Evolutionary conservation across 2,797 vertebrate species (phyloP).

Genomic region (Melanotaenia nigrans): DNA sequence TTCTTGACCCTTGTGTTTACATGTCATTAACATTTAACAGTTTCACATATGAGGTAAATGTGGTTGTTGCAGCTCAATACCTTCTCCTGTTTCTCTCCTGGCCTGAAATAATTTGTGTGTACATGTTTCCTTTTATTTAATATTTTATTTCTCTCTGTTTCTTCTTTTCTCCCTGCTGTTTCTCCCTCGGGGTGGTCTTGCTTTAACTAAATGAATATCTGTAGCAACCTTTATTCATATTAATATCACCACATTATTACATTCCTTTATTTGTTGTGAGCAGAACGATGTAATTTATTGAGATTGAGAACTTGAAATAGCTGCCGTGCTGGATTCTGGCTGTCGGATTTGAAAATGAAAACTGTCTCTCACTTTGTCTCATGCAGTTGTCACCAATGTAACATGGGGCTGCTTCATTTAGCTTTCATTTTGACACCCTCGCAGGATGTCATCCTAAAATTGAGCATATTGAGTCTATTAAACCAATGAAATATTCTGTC

Average conservation of each 20-base stretch:
- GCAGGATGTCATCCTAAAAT: slow-evolving; percentile 4
- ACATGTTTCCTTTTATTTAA: background rate
- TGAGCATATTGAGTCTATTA: slow-evolving; percentile 53
- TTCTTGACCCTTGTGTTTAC: slow-evolving; percentile 8
- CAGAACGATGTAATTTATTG: slow-evolving; percentile 29
- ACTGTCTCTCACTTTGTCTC: slow-evolving; percentile 50
- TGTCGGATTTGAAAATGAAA: slow-evolving; percentile 57
- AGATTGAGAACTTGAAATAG: slow-evolving; percentile 24
- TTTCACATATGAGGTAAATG: slow-evolving; percentile 5
- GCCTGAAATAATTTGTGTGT: slow-evolving; percentile 19
- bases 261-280: slow-evolving; percentile 42
- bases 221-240: slow-evolving; percentile 51
- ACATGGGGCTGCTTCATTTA: slow-evolving; percentile 24
- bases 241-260: slow-evolving; percentile 39
- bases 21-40: slow-evolving; percentile 26
- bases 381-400: slow-evolving; percentile 26
- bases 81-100: slow-evolving; percentile 1
- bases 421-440: slow-evolving; percentile 31
- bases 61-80: background rate
- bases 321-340: slow-evolving; percentile 18
- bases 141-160: slow-evolving; percentile 11
- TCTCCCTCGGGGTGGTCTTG: slow-evolving; percentile 34
- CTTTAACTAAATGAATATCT: slow-evolving; percentile 41
- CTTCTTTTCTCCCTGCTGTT: slow-evolving; percentile 20
- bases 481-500: slow-evolving; percentile 54